Conservation (phyloP, 2,888 invertebrate species). For the Tinea semifulvella region DNA sequence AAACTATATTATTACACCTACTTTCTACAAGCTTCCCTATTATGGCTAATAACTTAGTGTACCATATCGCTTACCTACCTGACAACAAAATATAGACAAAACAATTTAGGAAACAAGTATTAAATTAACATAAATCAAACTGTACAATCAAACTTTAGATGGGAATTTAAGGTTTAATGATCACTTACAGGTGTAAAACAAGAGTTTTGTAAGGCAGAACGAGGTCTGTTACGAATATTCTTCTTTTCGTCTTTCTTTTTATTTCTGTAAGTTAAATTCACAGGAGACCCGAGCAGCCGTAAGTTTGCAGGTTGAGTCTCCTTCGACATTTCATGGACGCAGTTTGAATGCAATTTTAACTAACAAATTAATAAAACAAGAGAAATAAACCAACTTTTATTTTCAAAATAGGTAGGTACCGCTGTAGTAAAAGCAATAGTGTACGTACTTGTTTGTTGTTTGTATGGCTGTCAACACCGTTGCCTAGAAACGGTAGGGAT, state of each 20-base stretch:
- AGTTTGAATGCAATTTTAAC: neutral
- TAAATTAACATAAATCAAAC: no score
- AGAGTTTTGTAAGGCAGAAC: conserved; percentile 51
- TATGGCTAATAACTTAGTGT: no score
- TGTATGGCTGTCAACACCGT: conserved; percentile 25
- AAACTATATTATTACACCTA: no score
- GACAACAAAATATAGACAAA: no score
- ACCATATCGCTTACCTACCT: no score
- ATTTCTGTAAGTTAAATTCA: conserved; percentile 48
- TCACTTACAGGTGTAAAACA: conserved; percentile 42
- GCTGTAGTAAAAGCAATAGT: conserved; percentile 14
- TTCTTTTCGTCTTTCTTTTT: conserved; percentile 54
- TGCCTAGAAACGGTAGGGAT: conserved; percentile 24
- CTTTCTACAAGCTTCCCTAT: no score
- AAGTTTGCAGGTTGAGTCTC: conserved; percentile 41
- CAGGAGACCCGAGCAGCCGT: conserved; percentile 54
- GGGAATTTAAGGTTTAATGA: no score
- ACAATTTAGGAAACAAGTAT: no score
- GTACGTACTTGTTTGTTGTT: conserved; percentile 23
- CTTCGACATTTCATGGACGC: conserved; percentile 46
- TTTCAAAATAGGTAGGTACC: no score
- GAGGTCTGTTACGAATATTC: conserved; percentile 43
- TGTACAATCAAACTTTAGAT: no score
- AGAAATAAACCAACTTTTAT: neutral
- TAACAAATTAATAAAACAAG: conserved; percentile 1